A percentile compares a stretch with the other conserved stretches of the same genome.
phyloP scores from a whole-genome alignment of 2,113 vertebrate genomes.

The Ammodytes marinus region DNA sequence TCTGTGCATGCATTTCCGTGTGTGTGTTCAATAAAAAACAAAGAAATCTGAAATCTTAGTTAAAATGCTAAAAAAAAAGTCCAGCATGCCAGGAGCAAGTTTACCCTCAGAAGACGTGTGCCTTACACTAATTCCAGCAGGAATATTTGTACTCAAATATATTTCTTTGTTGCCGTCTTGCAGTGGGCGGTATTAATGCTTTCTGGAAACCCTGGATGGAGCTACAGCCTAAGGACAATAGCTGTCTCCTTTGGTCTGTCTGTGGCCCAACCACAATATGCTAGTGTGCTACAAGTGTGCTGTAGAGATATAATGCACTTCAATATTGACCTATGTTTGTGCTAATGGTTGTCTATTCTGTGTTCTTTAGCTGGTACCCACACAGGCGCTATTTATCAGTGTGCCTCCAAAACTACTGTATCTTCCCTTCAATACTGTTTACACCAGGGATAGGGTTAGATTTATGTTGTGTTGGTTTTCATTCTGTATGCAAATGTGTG shows the following conservation, averaged over 20 bases:
- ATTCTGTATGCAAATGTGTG: too few species aligned
- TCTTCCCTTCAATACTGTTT: neutral
- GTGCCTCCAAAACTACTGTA: neutral
- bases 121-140: constrained; percentile 59
- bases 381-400: neutral
- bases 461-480: too few species aligned
- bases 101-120: constrained; percentile 63
- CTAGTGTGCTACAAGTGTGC: constrained; percentile 14
- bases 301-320: constrained; percentile 9
- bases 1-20: too few species aligned
- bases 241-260: constrained; percentile 40
- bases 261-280: constrained; percentile 34
- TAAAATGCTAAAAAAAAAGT: constrained; percentile 67
- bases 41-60: too few species aligned
- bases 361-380: neutral
- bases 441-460: too few species aligned
- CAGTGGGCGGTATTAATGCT: constrained; percentile 82
- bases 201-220: constrained; percentile 64
- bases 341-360: constrained; percentile 15
- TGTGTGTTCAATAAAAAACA: too few species aligned
- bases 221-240: constrained; percentile 57
- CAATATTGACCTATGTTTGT: constrained; percentile 10
- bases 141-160: constrained; percentile 63
- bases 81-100: constrained; percentile 60
- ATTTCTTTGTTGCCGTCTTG: constrained; percentile 58